These are phyloP conservation scores for Mesorhabditis spiculigera DNA, from an alignment of 2,888 invertebrate genomes.

Conservation along the genomic window DNA sequence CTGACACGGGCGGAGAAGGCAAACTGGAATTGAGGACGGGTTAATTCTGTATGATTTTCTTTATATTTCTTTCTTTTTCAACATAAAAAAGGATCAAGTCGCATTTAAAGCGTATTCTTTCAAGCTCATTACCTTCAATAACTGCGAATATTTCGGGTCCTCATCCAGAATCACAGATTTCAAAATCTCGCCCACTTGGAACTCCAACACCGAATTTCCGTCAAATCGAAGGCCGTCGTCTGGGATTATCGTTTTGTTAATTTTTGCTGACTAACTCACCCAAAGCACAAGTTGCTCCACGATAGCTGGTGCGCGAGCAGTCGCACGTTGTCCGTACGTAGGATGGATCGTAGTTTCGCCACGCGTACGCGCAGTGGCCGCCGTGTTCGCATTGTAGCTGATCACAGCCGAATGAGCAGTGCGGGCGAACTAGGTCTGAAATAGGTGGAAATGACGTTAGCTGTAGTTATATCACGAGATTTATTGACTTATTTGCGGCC, in stretches of 20 bases:
- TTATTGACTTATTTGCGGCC: neutral
- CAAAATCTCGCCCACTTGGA: neutral
- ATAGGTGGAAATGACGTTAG: too few species aligned
- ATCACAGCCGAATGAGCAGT: slow-evolving; percentile 44
- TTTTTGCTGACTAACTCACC: slow-evolving; percentile 11
- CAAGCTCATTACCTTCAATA: neutral
- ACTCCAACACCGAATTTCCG: neutral
- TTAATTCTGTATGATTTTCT: neutral
- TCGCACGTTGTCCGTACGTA: slow-evolving; percentile 38
- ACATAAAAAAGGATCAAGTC: too few species aligned
- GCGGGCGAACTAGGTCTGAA: slow-evolving; percentile 36
- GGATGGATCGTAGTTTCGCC: slow-evolving; percentile 43
- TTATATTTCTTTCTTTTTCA: neutral
- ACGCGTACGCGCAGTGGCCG: slow-evolving; percentile 50
- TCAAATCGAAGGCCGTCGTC: slow-evolving; percentile 2
- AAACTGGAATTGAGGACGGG: neutral
- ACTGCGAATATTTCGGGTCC: neutral
- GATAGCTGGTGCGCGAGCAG: slow-evolving; percentile 46
- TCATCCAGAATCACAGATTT: neutral
- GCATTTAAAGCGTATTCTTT: neutral
- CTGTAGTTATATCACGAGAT: neutral
- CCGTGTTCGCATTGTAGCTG: slow-evolving; percentile 43
- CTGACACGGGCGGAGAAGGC: neutral
- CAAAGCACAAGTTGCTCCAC: slow-evolving; percentile 32
- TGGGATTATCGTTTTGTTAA: neutral